Conservation (phyloP, 2,888 invertebrate species). For the Eurois occulta region DNA sequence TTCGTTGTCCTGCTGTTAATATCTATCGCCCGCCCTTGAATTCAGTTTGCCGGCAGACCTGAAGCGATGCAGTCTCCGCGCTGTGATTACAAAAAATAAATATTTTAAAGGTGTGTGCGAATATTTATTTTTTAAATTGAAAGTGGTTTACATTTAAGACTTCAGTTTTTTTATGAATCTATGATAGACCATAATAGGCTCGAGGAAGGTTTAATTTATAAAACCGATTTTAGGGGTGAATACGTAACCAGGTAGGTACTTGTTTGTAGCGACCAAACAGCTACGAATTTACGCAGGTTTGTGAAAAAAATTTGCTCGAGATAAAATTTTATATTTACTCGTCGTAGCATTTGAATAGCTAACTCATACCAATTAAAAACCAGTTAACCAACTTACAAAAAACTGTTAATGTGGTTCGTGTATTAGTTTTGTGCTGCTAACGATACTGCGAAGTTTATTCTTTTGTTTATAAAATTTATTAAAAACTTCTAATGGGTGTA, state of each 20-base stretch:
- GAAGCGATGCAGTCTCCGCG: conserved; percentile 68
- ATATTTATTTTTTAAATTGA: conserved; percentile 14
- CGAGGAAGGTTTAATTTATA: conserved; percentile 24
- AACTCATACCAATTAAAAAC: conserved; percentile 17
- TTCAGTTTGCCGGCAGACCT: conserved; percentile 72
- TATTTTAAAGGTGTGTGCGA: conserved; percentile 47
- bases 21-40: conserved; percentile 58
- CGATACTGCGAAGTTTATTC: neutral
- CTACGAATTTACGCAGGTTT: conserved; percentile 10
- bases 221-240: neutral
- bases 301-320: conserved; percentile 14
- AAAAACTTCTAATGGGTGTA: neutral
- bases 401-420: neutral
- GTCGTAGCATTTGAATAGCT: neutral
- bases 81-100: conserved; percentile 17
- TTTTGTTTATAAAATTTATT: neutral
- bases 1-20: conserved; percentile 43
- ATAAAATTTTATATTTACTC: conserved; percentile 20
- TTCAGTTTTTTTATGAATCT: neutral
- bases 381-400: conserved; percentile 2
- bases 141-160: neutral
- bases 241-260: conserved; percentile 8
- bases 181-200: neutral
- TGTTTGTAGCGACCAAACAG: conserved; percentile 14
- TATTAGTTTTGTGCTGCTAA: too few species aligned